phyloP scores from a whole-genome alignment of 2,113 vertebrate species.

The Orcinus orca region DNA sequence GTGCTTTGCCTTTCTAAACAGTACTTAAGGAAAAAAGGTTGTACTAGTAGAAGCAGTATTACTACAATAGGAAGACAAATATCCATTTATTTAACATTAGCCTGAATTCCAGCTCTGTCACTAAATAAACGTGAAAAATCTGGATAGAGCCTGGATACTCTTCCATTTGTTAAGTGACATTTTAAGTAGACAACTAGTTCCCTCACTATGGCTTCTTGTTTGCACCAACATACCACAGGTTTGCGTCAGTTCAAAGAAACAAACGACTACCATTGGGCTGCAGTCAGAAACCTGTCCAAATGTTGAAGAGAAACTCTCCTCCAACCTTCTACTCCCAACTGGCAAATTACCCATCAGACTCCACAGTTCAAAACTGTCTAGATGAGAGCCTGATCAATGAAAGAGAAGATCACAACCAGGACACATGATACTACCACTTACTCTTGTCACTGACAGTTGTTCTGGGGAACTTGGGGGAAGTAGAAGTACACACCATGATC shows the following conservation, averaged over 20 bases:
- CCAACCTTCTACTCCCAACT: background rate
- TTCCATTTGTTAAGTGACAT: background rate
- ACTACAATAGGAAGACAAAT: background rate
- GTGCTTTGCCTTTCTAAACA: background rate
- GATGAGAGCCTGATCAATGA: background rate
- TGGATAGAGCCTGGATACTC: background rate
- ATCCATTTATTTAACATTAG: background rate
- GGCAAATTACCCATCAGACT: background rate
- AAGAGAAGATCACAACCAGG: background rate
- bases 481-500: background rate
- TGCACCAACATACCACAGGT: background rate
- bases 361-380: background rate
- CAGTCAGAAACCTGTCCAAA: background rate
- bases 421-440: background rate
- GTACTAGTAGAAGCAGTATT: background rate
- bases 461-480: background rate
- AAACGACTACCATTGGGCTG: background rate
- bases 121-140: constrained; percentile 21
- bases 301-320: background rate
- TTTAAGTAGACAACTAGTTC: background rate
- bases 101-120: constrained; percentile 4
- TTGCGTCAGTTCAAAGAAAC: background rate
- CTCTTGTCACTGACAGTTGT: background rate
- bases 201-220: background rate
- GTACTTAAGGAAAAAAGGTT: background rate